Conservation (phyloP, 1,140 invertebrate species). For the Bombus difficillimus region DNA sequence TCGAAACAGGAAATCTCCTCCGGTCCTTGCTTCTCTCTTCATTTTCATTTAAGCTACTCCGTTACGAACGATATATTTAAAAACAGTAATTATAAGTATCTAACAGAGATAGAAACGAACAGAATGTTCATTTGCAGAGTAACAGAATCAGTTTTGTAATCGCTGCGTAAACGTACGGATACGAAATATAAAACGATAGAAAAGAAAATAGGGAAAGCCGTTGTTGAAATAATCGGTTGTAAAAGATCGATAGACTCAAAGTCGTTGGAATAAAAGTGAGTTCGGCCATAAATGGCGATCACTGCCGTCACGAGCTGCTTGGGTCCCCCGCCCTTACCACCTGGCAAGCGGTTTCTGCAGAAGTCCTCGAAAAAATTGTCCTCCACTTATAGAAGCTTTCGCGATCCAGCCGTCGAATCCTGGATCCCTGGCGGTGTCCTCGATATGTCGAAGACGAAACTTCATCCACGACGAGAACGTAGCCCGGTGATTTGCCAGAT, state of each 20-base stretch:
- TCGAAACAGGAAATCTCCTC: no score
- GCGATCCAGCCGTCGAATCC: slow-evolving; percentile 80
- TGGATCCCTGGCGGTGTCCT: slow-evolving; percentile 73
- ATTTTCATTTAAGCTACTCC: no score
- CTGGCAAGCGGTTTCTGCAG: slow-evolving; percentile 77
- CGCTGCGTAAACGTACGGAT: no score
- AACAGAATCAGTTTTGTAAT: no score
- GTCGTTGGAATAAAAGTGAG: not conserved
- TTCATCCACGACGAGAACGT: slow-evolving; percentile 5
- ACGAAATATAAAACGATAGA: no score
- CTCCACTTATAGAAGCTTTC: slow-evolving; percentile 83
- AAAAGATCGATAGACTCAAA: not conserved
- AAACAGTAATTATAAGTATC: no score
- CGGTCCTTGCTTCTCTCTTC: no score
- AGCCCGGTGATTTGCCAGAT: slow-evolving; percentile 17
- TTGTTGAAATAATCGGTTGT: not conserved
- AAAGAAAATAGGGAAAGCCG: no score
- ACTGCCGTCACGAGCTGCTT: slow-evolving; percentile 77
- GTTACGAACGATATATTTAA: no score
- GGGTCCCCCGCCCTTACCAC: slow-evolving; percentile 80
- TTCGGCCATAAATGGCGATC: slow-evolving; percentile 72
- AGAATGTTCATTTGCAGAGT: no score
- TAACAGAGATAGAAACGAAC: no score
- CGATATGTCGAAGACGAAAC: slow-evolving; percentile 48
- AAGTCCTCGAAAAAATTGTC: slow-evolving; percentile 77